Evolutionary conservation across 2,888 invertebrate species (phyloP), one percentile per base, ranked within the genome.

Genomic region (Dicyrtoma fusca): DNA sequence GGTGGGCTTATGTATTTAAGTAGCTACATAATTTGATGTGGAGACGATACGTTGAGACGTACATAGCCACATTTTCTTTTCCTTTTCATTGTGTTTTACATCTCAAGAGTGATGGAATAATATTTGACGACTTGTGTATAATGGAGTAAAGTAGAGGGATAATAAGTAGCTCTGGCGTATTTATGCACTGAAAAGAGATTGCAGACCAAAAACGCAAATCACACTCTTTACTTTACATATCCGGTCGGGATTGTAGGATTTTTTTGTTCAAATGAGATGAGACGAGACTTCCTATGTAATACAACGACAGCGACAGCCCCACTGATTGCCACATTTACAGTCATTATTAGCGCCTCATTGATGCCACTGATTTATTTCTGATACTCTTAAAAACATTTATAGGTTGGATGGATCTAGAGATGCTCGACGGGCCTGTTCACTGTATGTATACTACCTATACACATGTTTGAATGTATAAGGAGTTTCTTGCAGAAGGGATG

Each of bases 281-380:
- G 53, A 21, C 11, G 53, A 2, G 17, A 21, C 53, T 53, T 21
- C 21, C 53, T 21, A n/a, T 21, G 57, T 25, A 57, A 11, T 8
- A 34, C 34, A 34, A 34, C 8, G 8, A 34, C 8, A 34, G 3
- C 34, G 8, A 62, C 62, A 23, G 25, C 25, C 21, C 6, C 44
- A 44, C 61, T 73, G 64, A 69, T 65, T 73, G 69, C 51, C 59
- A 47, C 73, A 69, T 73, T 73, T 63, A 69, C 55, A 64, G 69
- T 70, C 74, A 74, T 72, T 74, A 72, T 68, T 57, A 74, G 63
- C 68, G 73, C 68, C 68, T 72, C 75, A 73, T 70, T 73, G 75
- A 73, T 74, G 72, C 62, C 68, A 71, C 44, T 69, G 66, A 59
- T 68, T 69, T 68, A 64, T 68, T 68, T 68, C 68, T 57, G 45